Conservation (phyloP, 1,140 invertebrate species). For the Nixonia krombeini region DNA sequence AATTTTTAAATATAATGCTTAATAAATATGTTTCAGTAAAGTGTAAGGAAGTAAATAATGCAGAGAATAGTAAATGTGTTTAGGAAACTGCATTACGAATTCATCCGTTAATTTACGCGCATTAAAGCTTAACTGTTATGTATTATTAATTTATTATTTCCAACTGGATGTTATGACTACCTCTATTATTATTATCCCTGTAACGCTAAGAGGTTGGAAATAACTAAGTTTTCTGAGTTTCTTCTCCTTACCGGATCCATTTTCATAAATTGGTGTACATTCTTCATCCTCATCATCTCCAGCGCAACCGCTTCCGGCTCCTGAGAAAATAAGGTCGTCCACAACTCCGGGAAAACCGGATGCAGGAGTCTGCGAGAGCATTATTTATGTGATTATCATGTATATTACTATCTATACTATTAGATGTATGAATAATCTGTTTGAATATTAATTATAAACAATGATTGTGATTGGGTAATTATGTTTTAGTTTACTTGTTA, state of each 20-base stretch:
- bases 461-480: no score
- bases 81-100: no score
- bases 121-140: no score
- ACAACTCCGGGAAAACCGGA: conserved; percentile 83
- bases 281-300: conserved; percentile 90
- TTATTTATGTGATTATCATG: background rate
- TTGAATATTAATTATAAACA: no score
- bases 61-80: no score
- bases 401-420: conserved; percentile 6
- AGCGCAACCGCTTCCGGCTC: conserved; percentile 88
- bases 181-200: background rate
- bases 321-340: conserved; percentile 90
- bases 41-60: no score
- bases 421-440: no score
- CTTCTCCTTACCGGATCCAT: conserved; percentile 77
- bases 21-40: no score
- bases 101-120: no score
- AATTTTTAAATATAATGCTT: no score
- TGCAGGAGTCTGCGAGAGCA: conserved; percentile 81
- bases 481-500: no score
- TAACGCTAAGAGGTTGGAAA: conserved; percentile 17
- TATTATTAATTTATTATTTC: background rate
- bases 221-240: conserved; percentile 46
- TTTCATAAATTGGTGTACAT: conserved; percentile 86
- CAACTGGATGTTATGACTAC: background rate